phyloP scores from a whole-genome alignment of 2,888 invertebrate species.

The Sphecodes monilicornis region DNA sequence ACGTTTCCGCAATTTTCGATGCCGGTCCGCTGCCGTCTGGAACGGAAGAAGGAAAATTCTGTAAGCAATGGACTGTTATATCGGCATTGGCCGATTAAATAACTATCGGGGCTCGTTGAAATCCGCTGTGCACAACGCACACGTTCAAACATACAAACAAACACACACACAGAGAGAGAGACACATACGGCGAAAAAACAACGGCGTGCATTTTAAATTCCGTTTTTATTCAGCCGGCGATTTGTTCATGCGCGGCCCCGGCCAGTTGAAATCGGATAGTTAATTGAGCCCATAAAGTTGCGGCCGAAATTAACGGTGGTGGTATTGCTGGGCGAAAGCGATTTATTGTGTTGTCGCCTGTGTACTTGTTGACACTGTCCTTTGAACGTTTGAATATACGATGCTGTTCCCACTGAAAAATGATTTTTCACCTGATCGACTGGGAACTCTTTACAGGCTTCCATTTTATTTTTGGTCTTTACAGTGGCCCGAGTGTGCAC shows the following conservation, averaged over 20 bases:
- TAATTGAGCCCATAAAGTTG: constrained; percentile 24
- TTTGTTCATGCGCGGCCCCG: background rate
- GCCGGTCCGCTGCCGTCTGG: background rate
- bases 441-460: background rate
- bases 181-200: constrained; percentile 5
- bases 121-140: background rate
- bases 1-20: constrained; percentile 42
- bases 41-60: constrained; percentile 44
- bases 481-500: no score
- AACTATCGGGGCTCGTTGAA: constrained; percentile 12
- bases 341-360: constrained; percentile 7
- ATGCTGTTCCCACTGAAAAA: constrained; percentile 1
- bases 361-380: background rate
- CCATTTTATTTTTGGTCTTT: background rate
- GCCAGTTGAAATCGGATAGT: constrained; percentile 18
- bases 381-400: constrained; percentile 2
- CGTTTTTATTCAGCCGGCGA: constrained; percentile 12
- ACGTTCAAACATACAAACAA: no score
- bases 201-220: constrained; percentile 6
- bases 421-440: constrained; percentile 8
- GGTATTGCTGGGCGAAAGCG: background rate
- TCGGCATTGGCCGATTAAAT: constrained; percentile 34
- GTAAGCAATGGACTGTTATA: constrained; percentile 53
- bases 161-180: no score
- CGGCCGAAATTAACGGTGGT: background rate